Evolutionary conservation across 2,113 vertebrate genomes (phyloP).

Genomic region (Eonycteris spelaea): DNA sequence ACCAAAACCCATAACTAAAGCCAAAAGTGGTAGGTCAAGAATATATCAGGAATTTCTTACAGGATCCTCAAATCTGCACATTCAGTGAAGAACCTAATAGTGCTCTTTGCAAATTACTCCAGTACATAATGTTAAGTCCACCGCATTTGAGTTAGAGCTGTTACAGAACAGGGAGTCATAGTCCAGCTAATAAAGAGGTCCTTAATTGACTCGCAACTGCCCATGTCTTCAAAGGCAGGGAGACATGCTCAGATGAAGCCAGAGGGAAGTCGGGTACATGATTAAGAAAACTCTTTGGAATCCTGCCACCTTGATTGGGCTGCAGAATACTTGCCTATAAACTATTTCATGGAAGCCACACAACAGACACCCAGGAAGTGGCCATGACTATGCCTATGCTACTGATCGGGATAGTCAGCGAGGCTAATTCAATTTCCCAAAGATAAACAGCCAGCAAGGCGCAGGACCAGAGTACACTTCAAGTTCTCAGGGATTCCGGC

Average conservation of each 20-base stretch:
- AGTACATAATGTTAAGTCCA: not conserved
- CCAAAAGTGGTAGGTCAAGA: not conserved
- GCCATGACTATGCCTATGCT: not conserved
- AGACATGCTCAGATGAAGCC: not conserved
- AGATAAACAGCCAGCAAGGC: not conserved
- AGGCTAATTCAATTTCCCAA: not conserved
- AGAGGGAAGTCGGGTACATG: not conserved
- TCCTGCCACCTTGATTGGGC: not conserved
- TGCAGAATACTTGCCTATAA: not conserved
- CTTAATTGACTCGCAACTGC: not conserved
- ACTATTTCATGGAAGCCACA: not conserved
- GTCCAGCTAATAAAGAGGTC: not conserved
- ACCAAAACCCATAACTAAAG: not conserved
- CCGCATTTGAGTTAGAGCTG: not conserved
- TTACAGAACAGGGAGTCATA: not conserved
- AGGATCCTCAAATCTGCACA: not conserved
- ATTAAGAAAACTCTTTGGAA: not conserved
- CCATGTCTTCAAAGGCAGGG: not conserved
- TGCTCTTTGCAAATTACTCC: not conserved
- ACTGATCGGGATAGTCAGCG: not conserved
- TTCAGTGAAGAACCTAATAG: not conserved
- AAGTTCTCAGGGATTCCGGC: not conserved
- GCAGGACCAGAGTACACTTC: not conserved
- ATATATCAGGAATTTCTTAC: not conserved
- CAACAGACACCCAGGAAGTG: not conserved